Evolutionary conservation across 2,113 vertebrate genomes (phyloP).

Genomic region (Orthonyx spaldingii): DNA sequence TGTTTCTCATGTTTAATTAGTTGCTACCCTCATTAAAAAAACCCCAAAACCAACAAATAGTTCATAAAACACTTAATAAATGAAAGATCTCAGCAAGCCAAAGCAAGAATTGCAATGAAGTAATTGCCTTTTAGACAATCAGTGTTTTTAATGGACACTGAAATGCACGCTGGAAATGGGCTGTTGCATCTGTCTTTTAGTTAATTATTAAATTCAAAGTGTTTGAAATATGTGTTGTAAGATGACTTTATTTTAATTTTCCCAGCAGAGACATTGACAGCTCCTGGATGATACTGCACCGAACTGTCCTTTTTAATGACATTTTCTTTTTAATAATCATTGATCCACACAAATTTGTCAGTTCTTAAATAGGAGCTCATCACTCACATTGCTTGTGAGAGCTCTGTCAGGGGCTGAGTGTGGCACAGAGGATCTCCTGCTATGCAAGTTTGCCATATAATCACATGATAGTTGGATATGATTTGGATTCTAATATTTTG

Average conservation of each 20-base stretch:
- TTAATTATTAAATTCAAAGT: slow-evolving; percentile 16
- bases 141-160: background rate
- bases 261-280: background rate
- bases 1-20: background rate
- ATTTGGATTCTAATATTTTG: background rate
- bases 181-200: background rate
- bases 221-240: background rate
- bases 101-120: background rate
- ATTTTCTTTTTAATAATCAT: slow-evolving; percentile 44
- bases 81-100: background rate
- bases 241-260: slow-evolving; percentile 24
- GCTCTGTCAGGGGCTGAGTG: background rate
- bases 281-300: background rate
- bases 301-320: background rate
- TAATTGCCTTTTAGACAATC: background rate
- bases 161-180: background rate
- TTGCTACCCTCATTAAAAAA: background rate
- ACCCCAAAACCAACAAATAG: background rate
- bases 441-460: background rate
- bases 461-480: background rate
- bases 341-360: slow-evolving; percentile 13
- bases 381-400: background rate
- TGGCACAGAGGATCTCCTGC: background rate
- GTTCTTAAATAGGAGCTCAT: background rate
- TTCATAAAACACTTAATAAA: background rate